phyloP scores from a whole-genome alignment of 2,888 invertebrate species.

The Trichacis sp. region DNA sequence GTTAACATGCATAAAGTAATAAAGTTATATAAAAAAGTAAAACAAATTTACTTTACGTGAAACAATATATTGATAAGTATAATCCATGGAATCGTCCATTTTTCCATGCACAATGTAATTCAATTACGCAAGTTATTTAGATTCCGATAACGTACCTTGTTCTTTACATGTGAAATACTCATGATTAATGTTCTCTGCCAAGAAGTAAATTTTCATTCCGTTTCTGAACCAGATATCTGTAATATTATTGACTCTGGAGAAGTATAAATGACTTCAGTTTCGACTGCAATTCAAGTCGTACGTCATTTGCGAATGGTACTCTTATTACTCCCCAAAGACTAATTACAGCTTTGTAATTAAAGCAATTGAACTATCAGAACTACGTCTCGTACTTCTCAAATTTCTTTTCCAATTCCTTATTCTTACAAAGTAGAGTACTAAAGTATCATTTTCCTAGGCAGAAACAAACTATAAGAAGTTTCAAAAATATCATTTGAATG shows the following conservation, averaged over 20 bases:
- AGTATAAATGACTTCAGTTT: not conserved
- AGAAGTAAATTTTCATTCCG: not conserved
- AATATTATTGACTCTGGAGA: not conserved
- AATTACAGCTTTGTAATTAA: slow-evolving; percentile 11
- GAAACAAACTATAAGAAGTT: too few species aligned
- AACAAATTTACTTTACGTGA: too few species aligned
- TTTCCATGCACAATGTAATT: not conserved
- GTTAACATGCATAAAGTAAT: too few species aligned
- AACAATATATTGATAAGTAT: too few species aligned
- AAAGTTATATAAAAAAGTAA: too few species aligned
- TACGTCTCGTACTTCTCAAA: too few species aligned
- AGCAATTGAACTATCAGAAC: slow-evolving; percentile 6
- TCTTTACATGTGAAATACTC: not conserved
- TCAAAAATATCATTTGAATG: too few species aligned
- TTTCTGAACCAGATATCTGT: not conserved
- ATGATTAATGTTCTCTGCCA: not conserved
- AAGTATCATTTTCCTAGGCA: too few species aligned
- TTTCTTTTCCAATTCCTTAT: too few species aligned
- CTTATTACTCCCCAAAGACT: slow-evolving; percentile 10
- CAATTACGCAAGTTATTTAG: not conserved
- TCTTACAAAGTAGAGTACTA: too few species aligned
- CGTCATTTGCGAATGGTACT: not conserved
- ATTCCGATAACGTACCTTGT: not conserved
- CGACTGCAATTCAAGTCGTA: not conserved
- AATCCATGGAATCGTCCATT: not conserved